Percentiles rank a stretch among this genome's conserved stretches.
Conservation (phyloP, 2,888 invertebrate genomes). For the Nasonia oneida region DNA sequence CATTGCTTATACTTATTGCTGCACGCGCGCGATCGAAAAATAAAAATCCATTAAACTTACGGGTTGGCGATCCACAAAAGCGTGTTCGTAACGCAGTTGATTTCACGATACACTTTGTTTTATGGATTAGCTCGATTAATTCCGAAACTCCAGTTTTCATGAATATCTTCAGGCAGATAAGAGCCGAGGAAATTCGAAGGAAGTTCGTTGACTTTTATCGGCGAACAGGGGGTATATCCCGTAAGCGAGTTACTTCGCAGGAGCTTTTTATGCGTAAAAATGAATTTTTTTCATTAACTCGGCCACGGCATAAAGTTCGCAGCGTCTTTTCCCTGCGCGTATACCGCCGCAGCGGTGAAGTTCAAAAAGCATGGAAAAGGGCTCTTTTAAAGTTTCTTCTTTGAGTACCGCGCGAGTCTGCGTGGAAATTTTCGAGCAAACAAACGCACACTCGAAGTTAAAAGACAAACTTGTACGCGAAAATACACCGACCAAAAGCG, state of each 20-base stretch:
- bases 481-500: too few species aligned
- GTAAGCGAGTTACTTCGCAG: not conserved
- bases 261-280: not conserved
- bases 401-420: not conserved
- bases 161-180: too few species aligned
- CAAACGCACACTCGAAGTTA: not conserved
- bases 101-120: too few species aligned
- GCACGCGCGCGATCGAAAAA: not conserved
- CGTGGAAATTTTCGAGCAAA: not conserved
- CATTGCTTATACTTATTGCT: not conserved
- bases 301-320: not conserved
- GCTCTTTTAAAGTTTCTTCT: not conserved
- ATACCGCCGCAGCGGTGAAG: not conserved
- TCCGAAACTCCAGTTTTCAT: too few species aligned
- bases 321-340: not conserved
- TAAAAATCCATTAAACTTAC: not conserved
- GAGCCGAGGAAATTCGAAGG: too few species aligned
- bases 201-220: not conserved
- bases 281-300: slow-evolving; percentile 9
- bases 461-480: too few species aligned
- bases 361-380: slow-evolving; percentile 2
- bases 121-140: too few species aligned
- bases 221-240: not conserved
- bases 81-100: too few species aligned
- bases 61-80: too few species aligned